Evolutionary conservation across 2,888 invertebrate genomes (phyloP).

Genomic region (Xestia rhomboidea): DNA sequence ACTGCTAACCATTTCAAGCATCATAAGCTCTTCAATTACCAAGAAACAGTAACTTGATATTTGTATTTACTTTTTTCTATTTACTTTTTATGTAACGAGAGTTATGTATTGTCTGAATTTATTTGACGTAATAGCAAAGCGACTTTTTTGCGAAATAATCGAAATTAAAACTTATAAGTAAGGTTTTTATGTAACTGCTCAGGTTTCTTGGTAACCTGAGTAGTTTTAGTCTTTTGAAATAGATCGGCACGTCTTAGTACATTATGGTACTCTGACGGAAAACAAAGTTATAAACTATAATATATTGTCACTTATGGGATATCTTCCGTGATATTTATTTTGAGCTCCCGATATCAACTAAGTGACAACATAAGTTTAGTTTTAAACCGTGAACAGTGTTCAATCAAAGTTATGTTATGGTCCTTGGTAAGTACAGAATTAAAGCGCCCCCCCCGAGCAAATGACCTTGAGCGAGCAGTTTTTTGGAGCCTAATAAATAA

Average conservation of each 20-base stretch:
- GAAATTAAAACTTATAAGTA: constrained; percentile 23
- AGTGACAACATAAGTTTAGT: no score
- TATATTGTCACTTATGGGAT: no score
- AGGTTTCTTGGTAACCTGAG: no score
- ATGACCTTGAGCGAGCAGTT: no score
- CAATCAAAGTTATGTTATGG: no score
- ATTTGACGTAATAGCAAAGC: constrained; percentile 7
- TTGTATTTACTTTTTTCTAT: constrained; percentile 32
- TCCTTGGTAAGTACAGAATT: not conserved
- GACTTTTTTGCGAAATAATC: constrained; percentile 32
- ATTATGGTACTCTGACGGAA: not conserved
- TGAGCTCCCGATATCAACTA: no score
- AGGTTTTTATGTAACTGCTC: constrained; percentile 38
- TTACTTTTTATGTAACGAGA: constrained; percentile 23
- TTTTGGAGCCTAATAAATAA: no score
- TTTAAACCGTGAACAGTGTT: no score
- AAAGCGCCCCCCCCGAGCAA: no score
- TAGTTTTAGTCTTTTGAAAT: not conserved
- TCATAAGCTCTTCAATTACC: not conserved
- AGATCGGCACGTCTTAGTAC: not conserved
- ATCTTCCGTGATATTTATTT: no score
- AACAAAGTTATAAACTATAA: no score
- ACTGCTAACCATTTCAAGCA: not conserved
- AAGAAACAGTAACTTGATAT: constrained; percentile 29
- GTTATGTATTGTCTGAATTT: constrained; percentile 16